phyloP scores from a whole-genome alignment of 2,797 vertebrate genomes.

The Spea hammondii region DNA sequence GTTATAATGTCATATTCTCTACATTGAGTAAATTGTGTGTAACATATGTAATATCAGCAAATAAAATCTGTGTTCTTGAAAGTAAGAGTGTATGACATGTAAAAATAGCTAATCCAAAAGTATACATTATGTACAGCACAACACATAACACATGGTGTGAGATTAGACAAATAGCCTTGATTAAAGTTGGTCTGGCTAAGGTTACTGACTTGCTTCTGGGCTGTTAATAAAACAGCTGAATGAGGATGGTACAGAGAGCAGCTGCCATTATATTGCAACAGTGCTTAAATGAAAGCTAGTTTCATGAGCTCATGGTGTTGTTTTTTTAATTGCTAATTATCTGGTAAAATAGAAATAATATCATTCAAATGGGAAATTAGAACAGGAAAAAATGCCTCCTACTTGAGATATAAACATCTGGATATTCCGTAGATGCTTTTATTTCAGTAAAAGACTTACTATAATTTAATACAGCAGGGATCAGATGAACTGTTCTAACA shows the following conservation, averaged over 20 bases:
- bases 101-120: not conserved
- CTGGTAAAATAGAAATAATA: constrained; percentile 48
- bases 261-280: constrained; percentile 46
- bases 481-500: not conserved
- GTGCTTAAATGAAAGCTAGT: constrained; percentile 28
- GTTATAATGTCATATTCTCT: too few species aligned
- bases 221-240: constrained; percentile 39
- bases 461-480: constrained; percentile 12
- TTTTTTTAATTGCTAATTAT: constrained; percentile 48
- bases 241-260: constrained; percentile 32
- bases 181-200: constrained; percentile 12
- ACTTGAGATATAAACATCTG: constrained; percentile 33
- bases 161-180: not conserved
- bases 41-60: too few species aligned
- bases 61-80: too few species aligned
- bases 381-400: constrained; percentile 21
- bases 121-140: not conserved
- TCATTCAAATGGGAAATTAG: constrained; percentile 39
- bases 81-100: not conserved
- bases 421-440: constrained; percentile 13
- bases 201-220: constrained; percentile 20
- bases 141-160: not conserved
- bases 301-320: constrained; percentile 43
- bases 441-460: constrained; percentile 19
- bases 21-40: too few species aligned